phyloP scores from a whole-genome alignment of 2,888 invertebrate species.

The Hesperia comma region DNA sequence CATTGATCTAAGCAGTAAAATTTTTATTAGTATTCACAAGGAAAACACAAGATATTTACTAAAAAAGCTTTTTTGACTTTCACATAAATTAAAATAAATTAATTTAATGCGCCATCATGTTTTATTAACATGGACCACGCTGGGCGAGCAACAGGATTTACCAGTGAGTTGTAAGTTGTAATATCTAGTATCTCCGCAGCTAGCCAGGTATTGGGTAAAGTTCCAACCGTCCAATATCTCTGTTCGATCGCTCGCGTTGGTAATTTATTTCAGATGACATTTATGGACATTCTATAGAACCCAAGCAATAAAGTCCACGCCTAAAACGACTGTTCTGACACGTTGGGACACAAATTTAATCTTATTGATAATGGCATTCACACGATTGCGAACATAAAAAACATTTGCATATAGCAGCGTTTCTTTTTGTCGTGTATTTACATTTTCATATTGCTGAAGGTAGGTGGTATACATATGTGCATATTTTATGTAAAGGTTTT shows the following conservation, averaged over 20 bases:
- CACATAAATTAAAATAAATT: too few species aligned
- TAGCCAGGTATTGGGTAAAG: constrained; percentile 42
- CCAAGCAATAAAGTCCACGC: constrained; percentile 64
- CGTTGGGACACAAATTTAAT: constrained; percentile 52
- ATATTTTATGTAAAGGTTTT: too few species aligned
- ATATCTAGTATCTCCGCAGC: constrained; percentile 61
- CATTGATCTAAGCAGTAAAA: too few species aligned
- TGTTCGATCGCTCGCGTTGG: constrained; percentile 37
- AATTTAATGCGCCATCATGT: too few species aligned
- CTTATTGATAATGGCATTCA: constrained; percentile 44
- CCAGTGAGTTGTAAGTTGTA: constrained; percentile 70
- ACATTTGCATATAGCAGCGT: constrained; percentile 42
- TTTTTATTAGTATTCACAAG: too few species aligned
- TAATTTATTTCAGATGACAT: constrained; percentile 75
- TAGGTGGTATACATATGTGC: too few species aligned
- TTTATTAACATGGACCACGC: not conserved
- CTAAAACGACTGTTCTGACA: constrained; percentile 60
- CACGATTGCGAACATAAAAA: constrained; percentile 54
- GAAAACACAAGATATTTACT: too few species aligned
- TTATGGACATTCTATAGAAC: constrained; percentile 70
- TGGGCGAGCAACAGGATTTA: constrained; percentile 41
- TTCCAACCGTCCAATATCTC: constrained; percentile 32
- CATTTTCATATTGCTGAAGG: not conserved
- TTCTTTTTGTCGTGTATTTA: constrained; percentile 38
- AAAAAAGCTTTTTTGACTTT: too few species aligned